Percentiles rank a stretch among this genome's conserved stretches.
These are phyloP conservation scores for Pituophis catenifer DNA, from an alignment of 2,113 vertebrate species.

Conservation along the genomic window DNA sequence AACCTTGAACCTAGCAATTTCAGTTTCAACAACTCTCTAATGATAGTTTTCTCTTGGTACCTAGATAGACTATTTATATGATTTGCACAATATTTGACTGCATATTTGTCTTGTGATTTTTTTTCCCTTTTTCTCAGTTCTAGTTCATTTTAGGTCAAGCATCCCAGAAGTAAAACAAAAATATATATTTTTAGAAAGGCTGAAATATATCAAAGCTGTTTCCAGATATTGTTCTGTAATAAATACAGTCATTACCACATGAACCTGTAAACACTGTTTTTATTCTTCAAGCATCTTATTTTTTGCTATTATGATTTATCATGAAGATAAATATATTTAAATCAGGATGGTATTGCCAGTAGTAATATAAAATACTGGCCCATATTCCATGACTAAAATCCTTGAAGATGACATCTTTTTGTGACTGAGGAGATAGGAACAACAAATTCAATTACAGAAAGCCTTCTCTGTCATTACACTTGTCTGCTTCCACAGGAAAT, in stretches of 20 bases:
- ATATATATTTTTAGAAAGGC: constrained; percentile 14
- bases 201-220: constrained; percentile 25
- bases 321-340: constrained; percentile 33
- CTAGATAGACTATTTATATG: constrained; percentile 55
- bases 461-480: constrained; percentile 73
- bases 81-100: constrained; percentile 46
- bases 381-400: constrained; percentile 56
- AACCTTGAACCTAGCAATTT: constrained; percentile 37
- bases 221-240: constrained; percentile 23
- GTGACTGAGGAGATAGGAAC: constrained; percentile 75
- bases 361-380: constrained; percentile 37
- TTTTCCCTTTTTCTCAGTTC: constrained; percentile 24
- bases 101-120: constrained; percentile 22
- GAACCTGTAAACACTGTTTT: background rate
- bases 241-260: background rate
- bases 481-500: constrained; percentile 74
- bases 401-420: constrained; percentile 72
- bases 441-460: constrained; percentile 81
- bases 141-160: constrained; percentile 28
- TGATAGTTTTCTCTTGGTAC: constrained; percentile 47
- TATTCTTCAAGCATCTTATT: constrained; percentile 2
- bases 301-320: constrained; percentile 5
- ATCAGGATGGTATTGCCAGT: constrained; percentile 30
- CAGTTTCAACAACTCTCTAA: constrained; percentile 32
- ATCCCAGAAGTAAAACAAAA: constrained; percentile 26